A percentile compares a stretch with the other conserved stretches of the same genome.
Evolutionary conservation across 1,140 invertebrate genomes (phyloP).

Genomic region (Chlorops oryzae): DNA sequence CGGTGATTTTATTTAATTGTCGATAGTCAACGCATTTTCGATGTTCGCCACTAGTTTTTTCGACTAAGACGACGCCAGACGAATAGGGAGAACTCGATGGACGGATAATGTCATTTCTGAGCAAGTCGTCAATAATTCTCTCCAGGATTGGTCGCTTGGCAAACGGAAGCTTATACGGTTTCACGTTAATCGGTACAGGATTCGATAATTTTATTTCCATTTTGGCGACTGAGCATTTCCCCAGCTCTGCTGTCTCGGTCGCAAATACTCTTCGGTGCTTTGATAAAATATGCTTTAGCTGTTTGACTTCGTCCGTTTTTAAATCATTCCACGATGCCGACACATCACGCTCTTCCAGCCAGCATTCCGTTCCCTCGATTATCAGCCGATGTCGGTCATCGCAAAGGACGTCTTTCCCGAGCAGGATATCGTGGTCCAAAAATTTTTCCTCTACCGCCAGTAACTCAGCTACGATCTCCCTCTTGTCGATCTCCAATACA

Average conservation of each 20-base stretch:
- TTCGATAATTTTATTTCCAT: constrained; percentile 15
- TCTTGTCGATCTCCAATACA: neutral
- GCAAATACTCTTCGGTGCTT: neutral
- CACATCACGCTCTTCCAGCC: neutral
- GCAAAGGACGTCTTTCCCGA: neutral
- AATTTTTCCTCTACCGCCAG: neutral
- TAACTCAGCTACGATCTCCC: too few relatives aligned
- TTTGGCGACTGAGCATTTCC: constrained; percentile 5
- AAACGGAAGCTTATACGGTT: constrained; percentile 23
- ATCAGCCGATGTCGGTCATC: neutral
- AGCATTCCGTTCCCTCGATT: neutral
- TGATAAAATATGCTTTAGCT: neutral
- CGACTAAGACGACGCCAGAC: constrained; percentile 23
- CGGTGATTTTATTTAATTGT: constrained; percentile 41
- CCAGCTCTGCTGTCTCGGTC: neutral
- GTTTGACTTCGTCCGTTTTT: neutral
- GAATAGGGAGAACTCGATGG: constrained; percentile 25
- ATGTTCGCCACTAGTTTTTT: constrained; percentile 25
- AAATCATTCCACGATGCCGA: too few relatives aligned
- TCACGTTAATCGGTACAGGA: constrained; percentile 13
- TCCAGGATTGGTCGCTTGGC: constrained; percentile 24
- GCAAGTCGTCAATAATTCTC: constrained; percentile 20
- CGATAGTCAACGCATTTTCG: constrained; percentile 21
- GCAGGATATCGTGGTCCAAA: neutral
- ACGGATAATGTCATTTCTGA: constrained; percentile 18